A percentile compares a stretch with the other conserved stretches of the same genome.
Conservation (phyloP, 2,113 vertebrate genomes). For the Danio rerio region GRCz12tu NC_133192.1:14868001-14868500, state of each 20-base stretch:
- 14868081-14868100: conserved; percentile 29
- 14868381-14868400: background rate
- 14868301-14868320: background rate
- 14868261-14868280: conserved; percentile 22
- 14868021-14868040: background rate
- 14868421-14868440: background rate
- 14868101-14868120: background rate
- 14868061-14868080: background rate
- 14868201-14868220: background rate
- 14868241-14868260: conserved; percentile 10
- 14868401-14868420: conserved; percentile 14
- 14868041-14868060: background rate
- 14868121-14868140: conserved; percentile 27
- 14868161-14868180: background rate
- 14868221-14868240: background rate
- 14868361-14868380: background rate
- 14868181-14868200: conserved; percentile 3
- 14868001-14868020: background rate
- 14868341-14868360: background rate
- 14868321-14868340: background rate
- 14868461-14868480: conserved; percentile 37
- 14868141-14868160: conserved; percentile 13
- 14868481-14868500: conserved; percentile 44
- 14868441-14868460: conserved; percentile 21
- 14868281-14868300: background rate